Evolutionary conservation across 2,113 vertebrate species (phyloP).

Genomic region (Nothocercus julius): DNA sequence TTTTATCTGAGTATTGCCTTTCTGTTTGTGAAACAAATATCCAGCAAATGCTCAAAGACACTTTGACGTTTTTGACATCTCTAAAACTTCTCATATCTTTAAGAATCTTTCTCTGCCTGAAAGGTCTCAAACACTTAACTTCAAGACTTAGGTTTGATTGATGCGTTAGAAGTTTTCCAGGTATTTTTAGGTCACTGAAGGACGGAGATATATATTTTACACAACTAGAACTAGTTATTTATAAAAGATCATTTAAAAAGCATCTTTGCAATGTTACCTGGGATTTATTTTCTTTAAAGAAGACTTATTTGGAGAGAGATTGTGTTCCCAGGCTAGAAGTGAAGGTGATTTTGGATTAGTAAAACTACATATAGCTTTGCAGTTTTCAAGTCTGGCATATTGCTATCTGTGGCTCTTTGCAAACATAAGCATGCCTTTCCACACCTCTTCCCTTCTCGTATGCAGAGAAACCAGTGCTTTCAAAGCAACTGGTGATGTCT

Average conservation of each 20-base stretch:
- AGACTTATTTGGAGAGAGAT: background rate
- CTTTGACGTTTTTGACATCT: background rate
- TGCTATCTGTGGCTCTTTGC: background rate
- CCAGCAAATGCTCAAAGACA: background rate
- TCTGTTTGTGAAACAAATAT: background rate
- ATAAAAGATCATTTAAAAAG: background rate
- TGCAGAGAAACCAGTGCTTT: fast-evolving
- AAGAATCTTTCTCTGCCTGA: background rate
- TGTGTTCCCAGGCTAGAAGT: background rate
- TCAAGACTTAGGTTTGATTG: background rate
- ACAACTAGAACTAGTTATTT: background rate
- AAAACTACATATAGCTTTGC: background rate
- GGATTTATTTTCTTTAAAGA: background rate
- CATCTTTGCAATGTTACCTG: background rate
- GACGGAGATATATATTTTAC: background rate
- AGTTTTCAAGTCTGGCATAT: background rate
- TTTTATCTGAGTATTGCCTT: background rate
- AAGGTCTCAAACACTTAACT: background rate
- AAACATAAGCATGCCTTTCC: fast-evolving
- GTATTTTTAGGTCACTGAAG: background rate
- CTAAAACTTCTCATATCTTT: background rate
- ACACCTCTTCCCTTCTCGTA: fast-evolving
- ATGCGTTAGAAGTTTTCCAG: background rate
- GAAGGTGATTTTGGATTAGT: background rate
- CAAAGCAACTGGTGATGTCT: fast-evolving